These are phyloP conservation scores for Rambutsinella grinnellia DNA, from an alignment of 2,888 invertebrate species.

Conservation along the genomic window DNA sequence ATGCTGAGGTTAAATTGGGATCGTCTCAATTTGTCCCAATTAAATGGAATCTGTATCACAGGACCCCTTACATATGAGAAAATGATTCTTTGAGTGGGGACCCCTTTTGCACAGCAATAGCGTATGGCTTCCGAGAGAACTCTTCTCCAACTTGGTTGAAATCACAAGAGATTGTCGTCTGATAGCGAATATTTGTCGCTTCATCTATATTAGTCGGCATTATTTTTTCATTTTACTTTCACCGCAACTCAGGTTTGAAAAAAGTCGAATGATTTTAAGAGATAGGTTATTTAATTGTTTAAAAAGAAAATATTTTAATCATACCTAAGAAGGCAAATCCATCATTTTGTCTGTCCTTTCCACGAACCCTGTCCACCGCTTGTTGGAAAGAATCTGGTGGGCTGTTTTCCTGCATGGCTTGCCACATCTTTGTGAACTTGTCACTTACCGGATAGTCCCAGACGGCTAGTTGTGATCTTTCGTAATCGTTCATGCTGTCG, in stretches of 20 bases:
- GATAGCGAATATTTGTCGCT: slow-evolving; percentile 90
- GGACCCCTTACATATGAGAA: slow-evolving; percentile 95
- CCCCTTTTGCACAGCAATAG: slow-evolving; percentile 96
- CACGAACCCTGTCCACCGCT: slow-evolving; percentile 81
- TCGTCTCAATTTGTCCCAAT: no score
- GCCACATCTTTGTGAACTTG: slow-evolving; percentile 99
- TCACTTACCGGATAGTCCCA: slow-evolving; percentile 99
- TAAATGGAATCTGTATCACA: slow-evolving; percentile 66
- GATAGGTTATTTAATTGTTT: background rate
- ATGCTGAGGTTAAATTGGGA: no score
- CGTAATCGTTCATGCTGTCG: slow-evolving; percentile 89
- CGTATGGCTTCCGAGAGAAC: slow-evolving; percentile 97
- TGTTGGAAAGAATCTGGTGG: slow-evolving; percentile 85
- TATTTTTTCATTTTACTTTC: background rate
- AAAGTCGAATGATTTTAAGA: no score
- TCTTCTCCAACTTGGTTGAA: slow-evolving; percentile 95
- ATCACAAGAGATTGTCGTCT: slow-evolving; percentile 86
- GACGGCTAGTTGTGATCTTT: slow-evolving; percentile 93
- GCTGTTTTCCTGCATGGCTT: slow-evolving; percentile 89
- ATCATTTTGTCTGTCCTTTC: slow-evolving; percentile 77
- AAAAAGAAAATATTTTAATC: slow-evolving; percentile 20
- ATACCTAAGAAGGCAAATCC: slow-evolving; percentile 90
- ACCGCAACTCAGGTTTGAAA: no score
- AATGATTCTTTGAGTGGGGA: slow-evolving; percentile 94
- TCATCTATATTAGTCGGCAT: slow-evolving; percentile 74